Conservation (phyloP, 2,113 vertebrate genomes). For the Myocastor coypus region DNA sequence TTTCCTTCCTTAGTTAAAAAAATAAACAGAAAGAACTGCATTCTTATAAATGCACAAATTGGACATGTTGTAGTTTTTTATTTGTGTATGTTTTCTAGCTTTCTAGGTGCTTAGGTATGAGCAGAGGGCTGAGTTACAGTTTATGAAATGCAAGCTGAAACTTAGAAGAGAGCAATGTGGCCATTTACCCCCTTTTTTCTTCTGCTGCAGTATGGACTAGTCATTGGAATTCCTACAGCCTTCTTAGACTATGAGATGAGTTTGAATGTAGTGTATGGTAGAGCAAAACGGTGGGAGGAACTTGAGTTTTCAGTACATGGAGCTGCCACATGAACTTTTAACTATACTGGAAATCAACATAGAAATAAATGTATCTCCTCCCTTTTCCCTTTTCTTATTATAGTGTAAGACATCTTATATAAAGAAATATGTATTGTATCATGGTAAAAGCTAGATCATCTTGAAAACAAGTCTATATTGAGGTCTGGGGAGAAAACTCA, state of each 20-base stretch:
- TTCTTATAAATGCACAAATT: background rate
- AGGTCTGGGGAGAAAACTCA: background rate
- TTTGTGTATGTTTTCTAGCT: background rate
- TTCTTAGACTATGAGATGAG: background rate
- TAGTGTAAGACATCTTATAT: background rate
- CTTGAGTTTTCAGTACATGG: background rate
- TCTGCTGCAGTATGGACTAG: background rate
- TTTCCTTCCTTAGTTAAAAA: background rate
- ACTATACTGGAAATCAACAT: background rate
- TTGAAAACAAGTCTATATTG: background rate
- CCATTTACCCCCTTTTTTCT: background rate
- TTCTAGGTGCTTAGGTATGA: background rate
- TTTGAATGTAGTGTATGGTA: background rate
- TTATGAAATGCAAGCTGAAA: background rate
- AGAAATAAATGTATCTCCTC: background rate
- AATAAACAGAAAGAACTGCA: background rate
- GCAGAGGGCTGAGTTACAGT: background rate
- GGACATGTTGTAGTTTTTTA: background rate
- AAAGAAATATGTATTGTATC: background rate
- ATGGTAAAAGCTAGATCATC: background rate
- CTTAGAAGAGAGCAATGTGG: background rate
- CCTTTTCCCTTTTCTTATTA: background rate
- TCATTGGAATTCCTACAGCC: background rate
- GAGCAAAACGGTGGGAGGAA: background rate
- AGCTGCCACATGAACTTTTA: background rate